Evolutionary conservation across 2,797 vertebrate species (phyloP).

Genomic region (Bradypodion ventrale): DNA sequence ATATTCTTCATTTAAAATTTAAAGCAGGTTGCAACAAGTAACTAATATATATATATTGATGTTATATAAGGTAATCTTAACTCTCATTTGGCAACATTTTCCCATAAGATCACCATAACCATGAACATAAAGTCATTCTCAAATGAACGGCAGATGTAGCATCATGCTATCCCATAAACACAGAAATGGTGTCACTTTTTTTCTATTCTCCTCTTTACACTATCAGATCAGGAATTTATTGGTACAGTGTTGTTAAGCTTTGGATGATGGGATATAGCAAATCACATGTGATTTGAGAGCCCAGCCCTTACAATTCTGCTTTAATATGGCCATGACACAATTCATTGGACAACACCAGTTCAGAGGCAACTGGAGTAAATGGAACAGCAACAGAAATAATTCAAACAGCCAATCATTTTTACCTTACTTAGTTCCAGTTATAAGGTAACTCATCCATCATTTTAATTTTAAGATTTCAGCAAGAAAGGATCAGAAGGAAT

Average conservation of each 20-base stretch:
- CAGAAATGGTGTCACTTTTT: neutral
- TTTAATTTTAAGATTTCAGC: neutral
- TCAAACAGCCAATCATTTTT: neutral
- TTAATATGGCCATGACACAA: slow-evolving; percentile 1
- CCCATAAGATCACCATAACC: neutral
- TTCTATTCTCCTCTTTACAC: neutral
- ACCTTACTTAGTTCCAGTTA: too few relatives aligned
- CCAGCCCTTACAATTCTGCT: neutral
- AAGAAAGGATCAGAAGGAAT: neutral
- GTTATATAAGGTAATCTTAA: rapidly evolving
- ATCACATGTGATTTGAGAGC: neutral
- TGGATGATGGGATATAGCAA: neutral
- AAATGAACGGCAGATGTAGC: neutral
- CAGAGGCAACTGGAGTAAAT: neutral
- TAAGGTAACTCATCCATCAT: neutral
- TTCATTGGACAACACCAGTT: neutral
- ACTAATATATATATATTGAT: rapidly evolving
- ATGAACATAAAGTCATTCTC: too few relatives aligned
- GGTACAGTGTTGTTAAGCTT: neutral
- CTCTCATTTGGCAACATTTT: neutral
- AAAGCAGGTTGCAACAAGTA: neutral
- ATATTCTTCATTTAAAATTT: too few relatives aligned
- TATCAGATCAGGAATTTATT: neutral
- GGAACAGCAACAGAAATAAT: neutral
- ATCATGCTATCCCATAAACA: neutral